phyloP scores from a whole-genome alignment of 2,113 vertebrate genomes.

The Eleginops maclovinus region DNA sequence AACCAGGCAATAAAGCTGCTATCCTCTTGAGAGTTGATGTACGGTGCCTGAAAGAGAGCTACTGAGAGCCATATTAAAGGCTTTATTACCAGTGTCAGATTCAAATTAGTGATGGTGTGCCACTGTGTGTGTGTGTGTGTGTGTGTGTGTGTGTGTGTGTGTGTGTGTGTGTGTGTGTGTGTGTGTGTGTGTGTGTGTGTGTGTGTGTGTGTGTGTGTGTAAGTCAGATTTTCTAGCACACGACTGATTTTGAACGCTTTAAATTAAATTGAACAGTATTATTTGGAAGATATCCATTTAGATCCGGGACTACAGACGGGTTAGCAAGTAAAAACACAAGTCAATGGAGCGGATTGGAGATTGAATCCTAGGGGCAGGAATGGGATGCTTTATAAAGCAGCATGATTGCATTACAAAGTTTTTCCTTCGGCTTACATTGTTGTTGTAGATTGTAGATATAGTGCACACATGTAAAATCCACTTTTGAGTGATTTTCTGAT shows the following conservation, averaged over 20 bases:
- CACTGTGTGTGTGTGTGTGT: neutral
- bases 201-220: constrained; percentile 9
- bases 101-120: constrained; percentile 66
- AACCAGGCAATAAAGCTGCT: constrained; percentile 66
- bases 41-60: constrained; percentile 51
- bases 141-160: constrained; percentile 7
- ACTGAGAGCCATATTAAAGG: constrained; percentile 65
- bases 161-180: constrained; percentile 5
- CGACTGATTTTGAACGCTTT: neutral
- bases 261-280: constrained; percentile 17
- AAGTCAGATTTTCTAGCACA: constrained; percentile 12
- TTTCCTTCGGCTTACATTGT: neutral
- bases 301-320: neutral
- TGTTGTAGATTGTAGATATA: too few species aligned
- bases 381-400: neutral
- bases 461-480: neutral
- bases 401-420: neutral
- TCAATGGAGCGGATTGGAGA: neutral
- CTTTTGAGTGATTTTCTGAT: neutral
- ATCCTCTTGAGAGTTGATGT: constrained; percentile 68
- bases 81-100: constrained; percentile 73
- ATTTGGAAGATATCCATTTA: constrained; percentile 23
- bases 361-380: neutral
- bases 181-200: neutral
- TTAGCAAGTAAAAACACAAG: neutral